Percentiles rank a stretch among this genome's conserved stretches.
Evolutionary conservation across 2,113 vertebrate genomes (phyloP).

Genomic region (Paralichthys olivaceus): DNA sequence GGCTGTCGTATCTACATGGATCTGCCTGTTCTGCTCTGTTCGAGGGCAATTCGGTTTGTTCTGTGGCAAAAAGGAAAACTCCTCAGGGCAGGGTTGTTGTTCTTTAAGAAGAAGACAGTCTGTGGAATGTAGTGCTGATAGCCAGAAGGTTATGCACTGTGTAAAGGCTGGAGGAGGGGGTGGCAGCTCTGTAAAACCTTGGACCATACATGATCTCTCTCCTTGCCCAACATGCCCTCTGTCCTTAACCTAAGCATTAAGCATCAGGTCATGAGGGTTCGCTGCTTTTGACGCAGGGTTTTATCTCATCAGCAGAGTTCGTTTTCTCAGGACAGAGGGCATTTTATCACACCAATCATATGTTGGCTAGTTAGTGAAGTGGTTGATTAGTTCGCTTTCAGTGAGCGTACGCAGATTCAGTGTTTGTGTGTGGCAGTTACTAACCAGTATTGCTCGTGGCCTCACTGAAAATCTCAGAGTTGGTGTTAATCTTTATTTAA

Average conservation of each 20-base stretch:
- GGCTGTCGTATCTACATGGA: slow-evolving; percentile 37
- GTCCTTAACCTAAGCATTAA: slow-evolving; percentile 60
- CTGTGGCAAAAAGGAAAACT: slow-evolving; percentile 48
- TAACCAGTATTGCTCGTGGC: neutral
- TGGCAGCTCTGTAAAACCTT: slow-evolving; percentile 50
- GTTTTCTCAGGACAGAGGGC: slow-evolving; percentile 60
- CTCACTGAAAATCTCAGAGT: slow-evolving; percentile 4
- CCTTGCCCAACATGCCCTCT: slow-evolving; percentile 67
- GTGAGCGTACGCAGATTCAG: neutral
- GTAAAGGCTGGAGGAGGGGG: slow-evolving; percentile 55
- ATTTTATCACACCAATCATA: slow-evolving; percentile 64
- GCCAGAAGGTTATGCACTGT: slow-evolving; percentile 77
- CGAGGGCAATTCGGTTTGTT: slow-evolving; percentile 56
- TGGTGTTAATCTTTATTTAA: slow-evolving; percentile 23
- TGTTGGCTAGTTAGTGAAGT: slow-evolving; percentile 27
- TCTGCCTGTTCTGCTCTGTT: slow-evolving; percentile 28
- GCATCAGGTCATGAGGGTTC: slow-evolving; percentile 64
- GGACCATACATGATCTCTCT: slow-evolving; percentile 57
- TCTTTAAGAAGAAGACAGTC: slow-evolving; percentile 70
- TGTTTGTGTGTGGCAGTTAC: neutral
- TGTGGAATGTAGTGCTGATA: slow-evolving; percentile 79
- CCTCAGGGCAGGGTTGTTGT: slow-evolving; percentile 73
- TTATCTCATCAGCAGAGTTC: slow-evolving; percentile 66
- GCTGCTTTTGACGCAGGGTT: slow-evolving; percentile 28
- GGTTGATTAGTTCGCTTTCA: slow-evolving; percentile 57